Base-by-base conservation (phyloP, 30 jellyfish, hydroid and myxozoan species). In the Rhopilema esculentum region DNA sequence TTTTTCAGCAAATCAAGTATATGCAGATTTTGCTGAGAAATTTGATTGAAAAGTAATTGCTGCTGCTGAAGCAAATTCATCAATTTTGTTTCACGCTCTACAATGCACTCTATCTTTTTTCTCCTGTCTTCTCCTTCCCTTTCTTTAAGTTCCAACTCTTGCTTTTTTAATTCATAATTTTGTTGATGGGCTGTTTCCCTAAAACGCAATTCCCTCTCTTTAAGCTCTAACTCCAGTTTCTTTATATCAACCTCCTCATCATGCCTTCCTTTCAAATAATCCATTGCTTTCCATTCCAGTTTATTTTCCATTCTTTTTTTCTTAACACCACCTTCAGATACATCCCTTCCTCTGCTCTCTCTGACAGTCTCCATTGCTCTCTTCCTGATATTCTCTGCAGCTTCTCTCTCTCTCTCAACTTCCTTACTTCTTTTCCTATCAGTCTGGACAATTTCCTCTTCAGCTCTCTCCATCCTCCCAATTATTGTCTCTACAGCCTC, bases 21-120 rank as follows among this genome's bases (percentile, higher is more conserved):
- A 4, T 16, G 31, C 78, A n/a, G 49, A 67, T 67, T 19, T 67
- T 67, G 78, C 78, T 67, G 78, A 67, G 27, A 67, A 67, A 67
- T n/a, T 26, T 67, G 78, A 26, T 49, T 67, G 49, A 21, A 67
- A 26, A 67, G 27, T 32, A 67, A 32, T 24, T 67, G 78, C 49
- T 67, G 78, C 18, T 67, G 78, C 49, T 67, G 78, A 20, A 67
- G 16, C 78, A 67, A 21, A 18, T 67, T 67, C 1, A 67, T 6
- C 78, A 67, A 26, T 19, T 24, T 67, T 4, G 50, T 67, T 67
- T 67, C 78, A 7, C 23, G 16, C 23, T 67, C 9, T 40, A 2
- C 57, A 6, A 40, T 40, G 57, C 6, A 2, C 12, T 6, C 57
- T 2, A 40, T 6, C 12, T 40, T 12, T 40, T 40, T 40, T 40